Conservation (phyloP, 1,140 invertebrate species). For the Drosophila sproati region DNA sequence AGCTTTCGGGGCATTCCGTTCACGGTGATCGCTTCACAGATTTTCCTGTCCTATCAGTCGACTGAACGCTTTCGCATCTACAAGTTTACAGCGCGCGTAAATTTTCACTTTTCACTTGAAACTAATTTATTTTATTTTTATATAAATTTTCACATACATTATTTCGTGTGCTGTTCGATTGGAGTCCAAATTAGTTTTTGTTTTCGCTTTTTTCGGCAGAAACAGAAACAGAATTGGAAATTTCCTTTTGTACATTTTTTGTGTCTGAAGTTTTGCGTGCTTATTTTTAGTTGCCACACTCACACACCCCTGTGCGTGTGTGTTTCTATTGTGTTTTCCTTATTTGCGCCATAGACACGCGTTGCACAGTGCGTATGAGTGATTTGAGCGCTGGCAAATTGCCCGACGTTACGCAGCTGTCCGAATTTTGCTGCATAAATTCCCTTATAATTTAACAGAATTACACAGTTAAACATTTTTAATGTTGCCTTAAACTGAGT, state of each 20-base stretch:
- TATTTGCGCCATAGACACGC: slow-evolving; percentile 57
- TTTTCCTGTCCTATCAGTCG: slow-evolving; percentile 72
- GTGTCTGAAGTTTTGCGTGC: slow-evolving; percentile 56
- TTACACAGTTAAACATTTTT: slow-evolving; percentile 31
- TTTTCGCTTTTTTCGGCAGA: slow-evolving; percentile 25
- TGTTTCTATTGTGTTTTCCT: slow-evolving; percentile 69
- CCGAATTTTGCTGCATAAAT: slow-evolving; percentile 23
- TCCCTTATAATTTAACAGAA: slow-evolving; percentile 59
- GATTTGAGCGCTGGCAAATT: slow-evolving; percentile 72
- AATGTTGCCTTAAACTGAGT: slow-evolving; percentile 52
- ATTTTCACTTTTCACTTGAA: slow-evolving; percentile 20
- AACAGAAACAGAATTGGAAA: background rate
- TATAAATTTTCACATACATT: slow-evolving; percentile 52
- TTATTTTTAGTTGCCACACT: slow-evolving; percentile 66
- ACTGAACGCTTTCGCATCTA: slow-evolving; percentile 41
- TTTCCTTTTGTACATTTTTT: slow-evolving; percentile 27
- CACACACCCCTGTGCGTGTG: slow-evolving; percentile 22
- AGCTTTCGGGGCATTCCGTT: slow-evolving; percentile 18
- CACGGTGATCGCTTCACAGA: slow-evolving; percentile 40
- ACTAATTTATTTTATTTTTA: slow-evolving; percentile 71
- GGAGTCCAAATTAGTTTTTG: slow-evolving; percentile 14
- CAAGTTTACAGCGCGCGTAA: slow-evolving; percentile 31
- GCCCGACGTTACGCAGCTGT: slow-evolving; percentile 81
- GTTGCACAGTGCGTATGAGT: slow-evolving; percentile 72
- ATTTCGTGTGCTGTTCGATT: slow-evolving; percentile 39